Percentiles rank a stretch among this genome's conserved stretches.
Evolutionary conservation across 2,797 vertebrate species (phyloP).

Genomic region (Moxostoma hubbsi): DNA sequence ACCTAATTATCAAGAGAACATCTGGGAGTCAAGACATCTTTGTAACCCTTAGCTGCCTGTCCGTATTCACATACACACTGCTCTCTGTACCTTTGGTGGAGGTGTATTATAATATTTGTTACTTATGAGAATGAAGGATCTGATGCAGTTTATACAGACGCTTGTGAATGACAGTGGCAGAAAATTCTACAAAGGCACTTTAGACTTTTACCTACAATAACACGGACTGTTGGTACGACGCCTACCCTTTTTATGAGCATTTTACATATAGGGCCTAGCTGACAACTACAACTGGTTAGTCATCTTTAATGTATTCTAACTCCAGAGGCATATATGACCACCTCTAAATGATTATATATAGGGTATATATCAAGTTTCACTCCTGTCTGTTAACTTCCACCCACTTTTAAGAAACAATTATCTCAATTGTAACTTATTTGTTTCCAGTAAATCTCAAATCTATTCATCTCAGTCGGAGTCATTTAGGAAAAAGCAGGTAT

Average conservation of each 20-base stretch:
- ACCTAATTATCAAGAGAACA: conserved; percentile 74
- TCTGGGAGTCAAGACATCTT: conserved; percentile 38
- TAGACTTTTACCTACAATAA: conserved; percentile 36
- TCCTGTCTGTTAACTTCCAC: not conserved
- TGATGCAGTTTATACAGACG: conserved; percentile 40
- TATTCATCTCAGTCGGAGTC: not conserved
- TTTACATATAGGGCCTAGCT: conserved; percentile 54
- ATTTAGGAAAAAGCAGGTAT: conserved; percentile 33
- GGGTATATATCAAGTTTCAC: not conserved
- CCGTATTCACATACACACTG: conserved; percentile 65
- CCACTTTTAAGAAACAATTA: not conserved
- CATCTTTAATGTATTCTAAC: conserved; percentile 47
- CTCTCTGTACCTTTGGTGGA: conserved; percentile 58
- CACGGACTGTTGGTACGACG: conserved; percentile 42
- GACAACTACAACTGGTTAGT: conserved; percentile 38
- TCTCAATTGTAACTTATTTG: not conserved
- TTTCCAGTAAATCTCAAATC: not conserved
- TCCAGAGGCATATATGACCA: conserved; percentile 26
- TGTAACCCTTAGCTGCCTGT: conserved; percentile 59
- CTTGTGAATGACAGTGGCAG: conserved; percentile 37
- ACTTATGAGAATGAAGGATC: conserved; percentile 50
- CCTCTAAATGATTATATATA: not conserved
- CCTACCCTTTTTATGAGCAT: conserved; percentile 42
- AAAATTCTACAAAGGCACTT: conserved; percentile 33
- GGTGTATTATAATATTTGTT: conserved; percentile 50